Evolutionary conservation across 2,113 vertebrate genomes (phyloP).

Genomic region (Peromyscus leucopus): DNA sequence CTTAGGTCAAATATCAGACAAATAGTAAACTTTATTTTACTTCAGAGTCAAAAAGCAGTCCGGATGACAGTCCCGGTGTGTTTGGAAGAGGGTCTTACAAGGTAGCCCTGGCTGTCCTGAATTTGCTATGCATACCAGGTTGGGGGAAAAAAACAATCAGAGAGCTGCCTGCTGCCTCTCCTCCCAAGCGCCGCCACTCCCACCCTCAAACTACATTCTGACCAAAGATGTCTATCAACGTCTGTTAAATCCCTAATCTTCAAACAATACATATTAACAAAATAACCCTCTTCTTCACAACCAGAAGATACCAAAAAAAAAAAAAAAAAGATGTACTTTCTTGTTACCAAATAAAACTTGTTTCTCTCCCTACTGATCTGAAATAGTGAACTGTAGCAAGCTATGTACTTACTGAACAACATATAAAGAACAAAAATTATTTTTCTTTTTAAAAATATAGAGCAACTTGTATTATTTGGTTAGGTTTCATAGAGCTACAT

Average conservation of each 20-base stretch:
- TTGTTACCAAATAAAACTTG: constrained; percentile 20
- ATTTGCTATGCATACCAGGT: not conserved
- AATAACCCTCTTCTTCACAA: not conserved
- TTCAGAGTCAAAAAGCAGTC: constrained; percentile 28
- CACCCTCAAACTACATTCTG: not conserved
- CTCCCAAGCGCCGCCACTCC: not conserved
- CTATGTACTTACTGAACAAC: not conserved
- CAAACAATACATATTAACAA: not conserved
- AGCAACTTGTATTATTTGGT: constrained; percentile 32
- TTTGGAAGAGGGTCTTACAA: not conserved
- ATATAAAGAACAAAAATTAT: not conserved
- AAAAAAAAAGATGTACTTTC: constrained; percentile 9
- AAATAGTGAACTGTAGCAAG: not conserved
- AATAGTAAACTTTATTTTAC: constrained; percentile 55
- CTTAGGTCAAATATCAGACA: constrained; percentile 18
- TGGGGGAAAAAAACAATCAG: not conserved
- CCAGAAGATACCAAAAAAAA: not conserved
- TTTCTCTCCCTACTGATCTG: constrained; percentile 21
- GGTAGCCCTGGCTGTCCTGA: not conserved
- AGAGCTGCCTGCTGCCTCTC: not conserved
- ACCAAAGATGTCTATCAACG: constrained; percentile 18
- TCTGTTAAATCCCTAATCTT: not conserved
- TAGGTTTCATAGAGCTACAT: not conserved
- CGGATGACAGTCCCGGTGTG: not conserved
- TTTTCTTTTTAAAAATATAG: constrained; percentile 46